Evolutionary conservation across 2,113 vertebrate genomes (phyloP), one percentile per base, ranked within the genome.

Genomic region (Poeciliopsis prolifica): DNA sequence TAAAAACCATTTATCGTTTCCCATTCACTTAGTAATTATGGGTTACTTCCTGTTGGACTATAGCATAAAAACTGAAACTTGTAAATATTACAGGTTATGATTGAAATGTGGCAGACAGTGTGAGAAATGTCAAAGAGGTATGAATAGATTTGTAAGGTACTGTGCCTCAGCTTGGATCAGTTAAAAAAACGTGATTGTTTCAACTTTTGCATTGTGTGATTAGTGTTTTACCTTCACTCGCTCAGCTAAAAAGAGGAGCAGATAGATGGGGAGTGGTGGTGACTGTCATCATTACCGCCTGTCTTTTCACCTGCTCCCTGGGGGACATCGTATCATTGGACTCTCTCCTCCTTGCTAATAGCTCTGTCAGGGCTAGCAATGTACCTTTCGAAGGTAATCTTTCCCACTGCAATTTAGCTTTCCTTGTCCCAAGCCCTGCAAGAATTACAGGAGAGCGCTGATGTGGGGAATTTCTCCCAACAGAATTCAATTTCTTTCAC

Each of bases 311-410:
- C 69, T 69, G 77, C 79, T 88, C 87, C 86, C 88, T 30, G 68
- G 88, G 85, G 90, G 60, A 54, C 13, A 29, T 24, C 58, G 24
- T 75, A 90, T 91, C 86, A 90, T 89, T 89, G 85, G 87, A 86
- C 82, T 88, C 83, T 85, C 79, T 93, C 72, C 8, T 1, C 87
- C 78, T 68, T 68, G 74, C 89, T 93, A 94, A 93, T 89, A 86
- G 89, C 82, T 78, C 83, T 88, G 87, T 89, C 68, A 81, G 84
- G 90, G 69, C 87, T 70, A 73, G 87, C 84, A 40, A 80, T 87
- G 75, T 84, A 90, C 88, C 88, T 89, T 85, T 87, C 28, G 12
- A 82, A 88, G 81, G 85, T 92, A 92, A 91, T 85, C 77, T 86
- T 86, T 88, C 82, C 86, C 70, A 61, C 80, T 80, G 88, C 85